Evolutionary conservation across 1,140 invertebrate species (phyloP).

Genomic region (Megalopta genalis): DNA sequence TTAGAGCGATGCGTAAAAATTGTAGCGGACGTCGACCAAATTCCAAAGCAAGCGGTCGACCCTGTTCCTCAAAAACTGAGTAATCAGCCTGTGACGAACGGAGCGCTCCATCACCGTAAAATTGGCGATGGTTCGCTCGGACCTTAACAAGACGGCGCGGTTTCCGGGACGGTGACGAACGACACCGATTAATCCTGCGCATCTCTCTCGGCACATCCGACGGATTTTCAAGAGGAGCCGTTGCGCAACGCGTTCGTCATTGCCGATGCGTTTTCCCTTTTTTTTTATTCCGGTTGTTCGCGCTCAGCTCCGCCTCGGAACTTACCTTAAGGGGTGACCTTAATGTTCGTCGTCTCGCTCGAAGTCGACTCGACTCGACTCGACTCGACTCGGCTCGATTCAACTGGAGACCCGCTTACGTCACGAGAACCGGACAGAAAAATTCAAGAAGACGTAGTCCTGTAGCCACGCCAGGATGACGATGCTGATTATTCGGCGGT

Average conservation of each 20-base stretch:
- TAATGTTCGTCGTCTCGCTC: conserved; percentile 35
- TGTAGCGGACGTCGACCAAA: too few species aligned
- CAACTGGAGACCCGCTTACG: conserved; percentile 37
- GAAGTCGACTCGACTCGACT: background rate
- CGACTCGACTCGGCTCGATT: too few species aligned
- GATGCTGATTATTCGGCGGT: conserved; percentile 39
- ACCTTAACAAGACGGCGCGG: background rate
- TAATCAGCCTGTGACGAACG: too few species aligned
- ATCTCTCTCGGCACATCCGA: background rate
- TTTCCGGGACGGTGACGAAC: background rate
- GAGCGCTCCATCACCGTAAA: too few species aligned
- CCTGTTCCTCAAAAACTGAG: too few species aligned
- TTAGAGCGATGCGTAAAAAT: too few species aligned
- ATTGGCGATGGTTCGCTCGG: too few species aligned
- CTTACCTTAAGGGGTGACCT: conserved; percentile 39
- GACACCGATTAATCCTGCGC: conserved; percentile 12
- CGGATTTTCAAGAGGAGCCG: background rate
- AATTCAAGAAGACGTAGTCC: background rate
- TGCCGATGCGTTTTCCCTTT: conserved; percentile 34
- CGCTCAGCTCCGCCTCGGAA: background rate
- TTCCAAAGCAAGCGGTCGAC: too few species aligned
- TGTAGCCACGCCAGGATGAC: conserved; percentile 14
- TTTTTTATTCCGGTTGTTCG: background rate
- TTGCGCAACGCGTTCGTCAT: conserved; percentile 22
- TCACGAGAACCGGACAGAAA: conserved; percentile 25